Percentiles rank a stretch among this genome's conserved stretches.
phyloP scores from a whole-genome alignment of 2,888 invertebrate genomes.

The Nebria brevicollis region DNA sequence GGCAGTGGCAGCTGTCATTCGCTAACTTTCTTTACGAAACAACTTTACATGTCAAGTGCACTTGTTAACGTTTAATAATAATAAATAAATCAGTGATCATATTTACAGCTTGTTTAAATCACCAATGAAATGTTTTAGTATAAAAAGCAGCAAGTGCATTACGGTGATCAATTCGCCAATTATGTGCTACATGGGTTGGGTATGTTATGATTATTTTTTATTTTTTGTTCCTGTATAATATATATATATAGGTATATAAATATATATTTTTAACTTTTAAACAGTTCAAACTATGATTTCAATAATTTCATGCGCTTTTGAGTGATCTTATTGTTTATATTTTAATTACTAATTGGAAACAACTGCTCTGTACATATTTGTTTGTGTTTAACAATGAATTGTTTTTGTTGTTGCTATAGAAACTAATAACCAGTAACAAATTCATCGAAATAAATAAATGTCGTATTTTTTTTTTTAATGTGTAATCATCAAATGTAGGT shows the following conservation, averaged over 20 bases:
- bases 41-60: conserved; percentile 41
- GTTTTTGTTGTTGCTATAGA: neutral
- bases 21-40: conserved; percentile 37
- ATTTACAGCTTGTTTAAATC: neutral
- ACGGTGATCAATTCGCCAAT: neutral
- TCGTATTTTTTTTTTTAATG: no score
- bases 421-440: neutral
- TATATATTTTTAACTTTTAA: neutral
- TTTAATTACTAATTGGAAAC: neutral
- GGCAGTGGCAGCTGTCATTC: conserved; percentile 47
- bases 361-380: neutral
- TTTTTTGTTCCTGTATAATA: no score
- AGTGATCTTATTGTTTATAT: no score
- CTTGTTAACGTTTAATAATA: conserved; percentile 48
- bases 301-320: no score
- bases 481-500: no score
- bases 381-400: neutral
- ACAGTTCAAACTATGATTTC: no score
- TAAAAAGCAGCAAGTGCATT: neutral
- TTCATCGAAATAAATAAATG: no score
- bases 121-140: neutral
- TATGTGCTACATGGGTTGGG: conserved; percentile 41
- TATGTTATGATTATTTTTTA: conserved; percentile 39
- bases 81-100: conserved; percentile 33
- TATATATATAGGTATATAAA: neutral